phyloP scores from a whole-genome alignment of 2,888 invertebrate genomes.

The Temnothorax rugatulus region DNA sequence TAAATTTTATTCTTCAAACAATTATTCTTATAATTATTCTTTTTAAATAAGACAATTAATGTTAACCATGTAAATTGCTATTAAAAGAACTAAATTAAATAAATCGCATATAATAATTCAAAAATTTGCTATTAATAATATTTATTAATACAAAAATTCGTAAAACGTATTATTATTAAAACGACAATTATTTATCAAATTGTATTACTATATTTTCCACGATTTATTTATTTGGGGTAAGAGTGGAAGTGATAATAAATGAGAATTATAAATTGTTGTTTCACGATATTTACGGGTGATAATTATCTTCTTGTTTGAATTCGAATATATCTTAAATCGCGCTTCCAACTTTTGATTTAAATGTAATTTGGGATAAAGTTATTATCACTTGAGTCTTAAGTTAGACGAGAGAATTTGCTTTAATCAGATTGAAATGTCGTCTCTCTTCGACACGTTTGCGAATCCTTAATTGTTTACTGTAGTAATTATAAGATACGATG shows the following conservation, averaged over 20 bases:
- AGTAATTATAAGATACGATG: not conserved
- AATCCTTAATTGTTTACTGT: constrained; percentile 9
- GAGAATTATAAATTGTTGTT: not conserved
- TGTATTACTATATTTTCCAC: not conserved
- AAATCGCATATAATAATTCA: not conserved
- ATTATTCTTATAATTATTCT: not conserved
- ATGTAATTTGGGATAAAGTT: not conserved
- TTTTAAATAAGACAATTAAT: not conserved
- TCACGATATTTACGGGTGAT: not conserved
- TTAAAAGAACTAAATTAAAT: not conserved
- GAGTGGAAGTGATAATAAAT: not conserved
- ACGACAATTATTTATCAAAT: not conserved
- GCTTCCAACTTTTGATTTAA: not conserved
- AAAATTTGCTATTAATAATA: not conserved
- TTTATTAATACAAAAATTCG: not conserved
- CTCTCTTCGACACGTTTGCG: not conserved
- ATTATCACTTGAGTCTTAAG: constrained; percentile 2
- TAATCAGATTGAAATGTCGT: not conserved
- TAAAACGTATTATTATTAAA: not conserved
- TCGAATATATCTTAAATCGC: not conserved
- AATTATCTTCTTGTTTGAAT: not conserved
- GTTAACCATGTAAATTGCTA: not conserved
- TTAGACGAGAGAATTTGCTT: not conserved
- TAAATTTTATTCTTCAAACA: not conserved
- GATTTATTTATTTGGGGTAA: not conserved